Percentiles rank a stretch among this genome's conserved stretches.
Conservation (phyloP, 64 coral and sea anemone genomes). For the Montipora sp. region DNA sequence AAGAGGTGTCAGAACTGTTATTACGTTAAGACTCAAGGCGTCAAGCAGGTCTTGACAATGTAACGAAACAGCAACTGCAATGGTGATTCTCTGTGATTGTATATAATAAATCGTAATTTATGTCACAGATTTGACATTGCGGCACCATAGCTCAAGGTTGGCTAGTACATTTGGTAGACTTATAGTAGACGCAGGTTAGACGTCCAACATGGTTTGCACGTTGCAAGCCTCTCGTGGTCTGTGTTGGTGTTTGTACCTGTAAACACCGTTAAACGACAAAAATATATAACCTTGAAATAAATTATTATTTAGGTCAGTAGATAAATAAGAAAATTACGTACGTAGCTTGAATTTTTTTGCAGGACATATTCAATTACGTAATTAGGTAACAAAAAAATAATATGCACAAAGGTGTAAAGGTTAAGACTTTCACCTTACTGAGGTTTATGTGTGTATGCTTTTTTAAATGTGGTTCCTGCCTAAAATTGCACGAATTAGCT, state of each 20-base stretch:
- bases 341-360: background rate
- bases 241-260: background rate
- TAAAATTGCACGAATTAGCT: too few relatives aligned
- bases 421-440: background rate
- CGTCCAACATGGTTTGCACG: background rate
- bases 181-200: too few relatives aligned
- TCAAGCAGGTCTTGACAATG: constrained; percentile 34
- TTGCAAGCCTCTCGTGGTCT: background rate
- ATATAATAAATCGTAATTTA: too few relatives aligned
- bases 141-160: too few relatives aligned
- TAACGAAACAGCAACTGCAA: background rate
- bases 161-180: too few relatives aligned
- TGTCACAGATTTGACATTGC: too few relatives aligned
- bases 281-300: background rate
- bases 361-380: background rate
- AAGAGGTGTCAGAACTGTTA: background rate
- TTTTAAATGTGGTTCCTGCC: background rate
- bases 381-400: background rate
- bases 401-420: background rate
- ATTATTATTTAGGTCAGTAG: constrained; percentile 11
- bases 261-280: constrained; percentile 4
- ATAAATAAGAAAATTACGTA: too few relatives aligned
- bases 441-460: background rate
- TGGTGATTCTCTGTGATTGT: too few relatives aligned
- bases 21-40: background rate